Evolutionary conservation across 2,888 invertebrate species (phyloP), one percentile per base, ranked within the genome.

Genomic region (Nomada ferruginata): DNA sequence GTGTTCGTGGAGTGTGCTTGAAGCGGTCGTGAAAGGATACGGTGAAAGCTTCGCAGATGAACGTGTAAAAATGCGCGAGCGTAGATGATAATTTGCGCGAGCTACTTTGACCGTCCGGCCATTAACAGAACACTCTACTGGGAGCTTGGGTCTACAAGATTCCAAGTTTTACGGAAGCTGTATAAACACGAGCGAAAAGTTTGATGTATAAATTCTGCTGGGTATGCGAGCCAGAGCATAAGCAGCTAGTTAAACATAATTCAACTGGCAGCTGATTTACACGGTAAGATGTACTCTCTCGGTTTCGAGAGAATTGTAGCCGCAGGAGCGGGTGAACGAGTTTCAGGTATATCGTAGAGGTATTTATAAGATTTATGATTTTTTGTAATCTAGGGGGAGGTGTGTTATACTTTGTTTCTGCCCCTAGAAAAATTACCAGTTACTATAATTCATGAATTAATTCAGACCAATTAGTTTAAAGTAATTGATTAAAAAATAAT

Each of bases 171-270:
- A 57, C 13, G 20, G 23, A 23, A 10, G 11, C 52, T n/a, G 47
- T 18, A 36, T n/a, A 7, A 2, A n/a, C 36, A 13, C 9, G 20
- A n/a, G 18, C 1, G 29, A 36, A 13, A n/a, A n/a, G 55, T 47
- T 47, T 26, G n/a, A 26, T 50, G 13, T 52, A 18, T 13, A 52
- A 26, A 42, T 65, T 66, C 20, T 9, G 47, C 10, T 66, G 10
- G 18, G 44, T 10, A 64, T 18, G 11, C 29, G 29, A 53, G n/a
- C 5, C 20, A 2, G 0, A 1, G 2, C 18, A 18, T 15, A 42
- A n/a, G 23, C 10, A 2, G 15, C 36, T 55, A 36, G 53, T 68
- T 68, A 42, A 53, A n/a, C 42, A 20, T 23, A 52, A 66, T 66
- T 52, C 26, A 9, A 26, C 52, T 36, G 52, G 9, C n/a, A 66